phyloP scores from a whole-genome alignment of 2,113 vertebrate species.

The Trogon surrucura region DNA sequence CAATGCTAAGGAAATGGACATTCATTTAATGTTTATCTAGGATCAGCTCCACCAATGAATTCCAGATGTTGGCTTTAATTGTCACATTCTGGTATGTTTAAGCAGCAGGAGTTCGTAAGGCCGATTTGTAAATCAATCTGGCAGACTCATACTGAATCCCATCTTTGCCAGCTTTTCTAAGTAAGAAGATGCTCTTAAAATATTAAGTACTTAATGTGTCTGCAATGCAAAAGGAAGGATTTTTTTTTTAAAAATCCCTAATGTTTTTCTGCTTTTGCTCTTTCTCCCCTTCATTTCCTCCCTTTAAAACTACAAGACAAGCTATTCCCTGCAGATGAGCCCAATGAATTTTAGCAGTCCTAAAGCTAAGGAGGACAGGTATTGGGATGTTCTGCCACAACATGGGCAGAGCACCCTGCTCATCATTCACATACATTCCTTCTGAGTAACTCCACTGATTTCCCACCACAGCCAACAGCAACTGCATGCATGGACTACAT shows the following conservation, averaged over 20 bases:
- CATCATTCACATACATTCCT: background rate
- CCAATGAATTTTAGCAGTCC: background rate
- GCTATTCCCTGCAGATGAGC: background rate
- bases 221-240: background rate
- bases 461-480: background rate
- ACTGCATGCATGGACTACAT: background rate
- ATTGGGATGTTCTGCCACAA: background rate
- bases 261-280: background rate
- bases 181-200: constrained; percentile 61
- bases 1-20: constrained; percentile 75
- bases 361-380: background rate
- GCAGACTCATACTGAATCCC: constrained; percentile 53
- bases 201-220: constrained; percentile 1
- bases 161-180: constrained; percentile 56
- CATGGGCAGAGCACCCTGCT: background rate
- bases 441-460: background rate
- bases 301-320: background rate
- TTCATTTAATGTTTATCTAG: constrained; percentile 76
- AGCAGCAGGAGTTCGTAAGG: constrained; percentile 70
- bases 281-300: background rate
- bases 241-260: background rate
- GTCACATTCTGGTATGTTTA: constrained; percentile 66
- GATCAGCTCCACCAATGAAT: constrained; percentile 78
- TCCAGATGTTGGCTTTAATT: constrained; percentile 86
- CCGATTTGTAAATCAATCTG: constrained; percentile 78